Percentiles rank a stretch among this genome's conserved stretches.
Evolutionary conservation across 2,797 vertebrate genomes (phyloP).

Genomic region (Coreius guichenoti): DNA sequence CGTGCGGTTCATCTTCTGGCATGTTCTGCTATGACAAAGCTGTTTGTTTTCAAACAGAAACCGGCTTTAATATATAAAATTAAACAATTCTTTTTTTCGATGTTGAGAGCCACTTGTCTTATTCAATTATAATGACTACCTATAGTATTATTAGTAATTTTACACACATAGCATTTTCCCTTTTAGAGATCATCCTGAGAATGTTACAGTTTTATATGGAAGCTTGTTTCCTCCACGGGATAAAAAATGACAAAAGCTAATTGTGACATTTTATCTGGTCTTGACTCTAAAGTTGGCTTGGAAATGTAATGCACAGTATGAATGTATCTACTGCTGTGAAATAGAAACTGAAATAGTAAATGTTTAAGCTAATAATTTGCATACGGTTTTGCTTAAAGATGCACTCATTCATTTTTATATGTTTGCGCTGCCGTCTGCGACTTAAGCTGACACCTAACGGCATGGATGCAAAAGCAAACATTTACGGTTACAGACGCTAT

Average conservation of each 20-base stretch:
- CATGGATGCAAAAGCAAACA: neutral
- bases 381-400: neutral
- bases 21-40: neutral
- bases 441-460: neutral
- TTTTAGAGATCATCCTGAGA: neutral
- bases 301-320: too few relatives aligned
- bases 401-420: neutral
- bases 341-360: neutral
- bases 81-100: too few relatives aligned
- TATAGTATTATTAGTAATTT: neutral
- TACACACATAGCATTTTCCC: neutral
- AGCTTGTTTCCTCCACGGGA: too few relatives aligned
- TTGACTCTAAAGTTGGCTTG: too few relatives aligned
- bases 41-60: neutral
- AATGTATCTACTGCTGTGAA: neutral
- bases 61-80: neutral
- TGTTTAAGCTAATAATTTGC: neutral
- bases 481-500: neutral
- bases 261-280: too few relatives aligned
- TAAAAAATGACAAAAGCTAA: too few relatives aligned
- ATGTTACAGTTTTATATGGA: too few relatives aligned
- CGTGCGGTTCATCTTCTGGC: neutral
- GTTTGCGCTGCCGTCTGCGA: neutral
- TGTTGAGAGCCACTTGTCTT: neutral
- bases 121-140: neutral